Base-by-base conservation (phyloP, 2,888 invertebrate genomes). In the Hypsopygia costalis region DNA sequence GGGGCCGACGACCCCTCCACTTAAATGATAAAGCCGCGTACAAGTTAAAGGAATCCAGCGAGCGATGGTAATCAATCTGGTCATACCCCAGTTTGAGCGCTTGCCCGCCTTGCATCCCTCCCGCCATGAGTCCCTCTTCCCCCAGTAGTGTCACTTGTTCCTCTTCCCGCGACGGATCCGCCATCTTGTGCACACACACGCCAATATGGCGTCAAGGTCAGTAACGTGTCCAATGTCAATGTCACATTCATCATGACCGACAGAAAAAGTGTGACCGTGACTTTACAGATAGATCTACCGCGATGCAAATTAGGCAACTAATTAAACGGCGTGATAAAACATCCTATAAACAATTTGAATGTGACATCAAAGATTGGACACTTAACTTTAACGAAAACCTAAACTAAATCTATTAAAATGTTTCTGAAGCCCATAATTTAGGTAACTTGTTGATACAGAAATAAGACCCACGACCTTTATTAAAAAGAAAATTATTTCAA, bases 31-130 rank as follows among this genome's bases (percentile, higher is more conserved):
- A n/a, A 25, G 7, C 2, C 3, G 66, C 62, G 16, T 16, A 16
- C 52, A 77, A 75, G 77, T 83, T 78, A 81, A 79, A 67, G 73
- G 79, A 69, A 62, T 70, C 69, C 78, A 45, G 55, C 63, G 78
- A 74, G 77, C 72, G 52, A 30, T 22, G n/a, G 11, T 9, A 37
- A 37, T 37, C 36, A 37, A 37, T 37, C 36, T 37, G 36, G 63
- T 16, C 93, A 95, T 96, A 98, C 98, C 98, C 98, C 90, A 98
- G 93, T 91, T 98, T 97, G 86, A 98, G 94, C 90, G 97, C 96
- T 92, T 98, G 98, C 90, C 97, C 97, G 86, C 96, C 96, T 78
- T 97, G 96, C 86, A 95, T 93, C 90, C 97, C 97, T 87, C 96
- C 96, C 78, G 97, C 96, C 86, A 95, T 93, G 81, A 97, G 94